Base-by-base conservation (phyloP, 2,888 invertebrate species). In the Heliconius erato region DNA sequence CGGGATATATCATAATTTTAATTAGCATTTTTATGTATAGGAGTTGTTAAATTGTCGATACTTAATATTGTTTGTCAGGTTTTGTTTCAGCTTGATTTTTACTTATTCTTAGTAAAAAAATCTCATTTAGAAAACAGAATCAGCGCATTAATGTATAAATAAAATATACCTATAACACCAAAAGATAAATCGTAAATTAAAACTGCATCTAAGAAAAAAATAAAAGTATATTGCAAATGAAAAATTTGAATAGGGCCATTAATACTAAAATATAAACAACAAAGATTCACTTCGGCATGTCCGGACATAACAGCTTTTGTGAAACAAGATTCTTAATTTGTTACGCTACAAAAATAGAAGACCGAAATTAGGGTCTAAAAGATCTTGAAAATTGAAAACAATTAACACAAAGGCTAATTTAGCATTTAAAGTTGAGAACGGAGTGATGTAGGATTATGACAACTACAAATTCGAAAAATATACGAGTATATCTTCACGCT, bases 1-100 rank as follows among this genome's bases (percentile, higher is more conserved):
- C 85, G 87, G 85, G 83, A 87, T 86, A 83, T 82, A 85, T 74
- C 54, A 79, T 74, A 76, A 74, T 59, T 81, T 78, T 44, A 32
- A 28, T 35, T 67, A 28, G 7, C 7, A 49, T n/a, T 16, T 63
- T n/a, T 16, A 40, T 35, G 35, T 40, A 76, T 6, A n/a, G 12
- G 23, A 23, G 23, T 54, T 54, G 14, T 23, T 54, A 63, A 11
- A 63, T 63, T 63, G 3, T n/a, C 12, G 40, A 28, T 54, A 69
- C 19, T 23, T 23, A 23, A 54, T 54, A 54, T 54, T 54, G 6
- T 54, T 54, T 54, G 19, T 54, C 19, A 19, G 19, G 19, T 19
- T 54, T 40, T 11, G 54, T 7, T 54, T 54, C 7, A 54, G 1
- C 35, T 35, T 1, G 40, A 14, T n/a, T 69, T 69, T 69, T 23